Evolutionary conservation across 2,113 vertebrate species (phyloP).

Genomic region (Calyptommatus sinebrachiatus): DNA sequence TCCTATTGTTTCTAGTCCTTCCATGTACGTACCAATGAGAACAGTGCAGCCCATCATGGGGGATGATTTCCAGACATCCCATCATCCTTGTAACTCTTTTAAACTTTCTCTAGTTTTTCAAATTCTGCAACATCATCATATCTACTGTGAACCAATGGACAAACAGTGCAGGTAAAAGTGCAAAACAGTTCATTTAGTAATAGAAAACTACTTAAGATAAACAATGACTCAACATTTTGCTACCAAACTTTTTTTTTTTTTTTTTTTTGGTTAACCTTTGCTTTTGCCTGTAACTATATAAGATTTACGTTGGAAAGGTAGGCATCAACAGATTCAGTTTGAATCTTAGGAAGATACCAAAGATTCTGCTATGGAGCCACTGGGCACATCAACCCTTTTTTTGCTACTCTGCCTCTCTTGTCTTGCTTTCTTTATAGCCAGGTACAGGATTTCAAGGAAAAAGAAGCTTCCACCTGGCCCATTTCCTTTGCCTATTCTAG

Average conservation of each 20-base stretch:
- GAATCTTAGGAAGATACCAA: not conserved
- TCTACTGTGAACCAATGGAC: no score
- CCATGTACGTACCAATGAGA: no score
- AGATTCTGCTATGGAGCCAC: not conserved
- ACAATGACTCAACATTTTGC: not conserved
- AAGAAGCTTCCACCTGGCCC: constrained; percentile 37
- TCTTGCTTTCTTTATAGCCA: not conserved
- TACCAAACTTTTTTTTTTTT: not conserved
- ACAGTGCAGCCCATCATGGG: no score
- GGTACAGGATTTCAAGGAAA: not conserved
- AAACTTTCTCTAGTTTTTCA: no score
- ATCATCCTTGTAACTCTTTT: no score
- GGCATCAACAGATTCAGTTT: not conserved
- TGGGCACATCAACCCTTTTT: not conserved
- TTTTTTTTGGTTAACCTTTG: not conserved
- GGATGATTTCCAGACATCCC: no score
- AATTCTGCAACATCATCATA: no score
- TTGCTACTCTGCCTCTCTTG: not conserved
- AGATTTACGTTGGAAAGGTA: not conserved
- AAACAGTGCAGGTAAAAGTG: not conserved
- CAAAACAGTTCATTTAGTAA: not conserved
- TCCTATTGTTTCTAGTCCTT: no score
- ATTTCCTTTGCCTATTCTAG: constrained; percentile 23
- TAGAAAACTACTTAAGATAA: not conserved
- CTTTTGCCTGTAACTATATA: not conserved